phyloP scores from a whole-genome alignment of 2,888 invertebrate genomes.

The Orthosia gracilis region DNA sequence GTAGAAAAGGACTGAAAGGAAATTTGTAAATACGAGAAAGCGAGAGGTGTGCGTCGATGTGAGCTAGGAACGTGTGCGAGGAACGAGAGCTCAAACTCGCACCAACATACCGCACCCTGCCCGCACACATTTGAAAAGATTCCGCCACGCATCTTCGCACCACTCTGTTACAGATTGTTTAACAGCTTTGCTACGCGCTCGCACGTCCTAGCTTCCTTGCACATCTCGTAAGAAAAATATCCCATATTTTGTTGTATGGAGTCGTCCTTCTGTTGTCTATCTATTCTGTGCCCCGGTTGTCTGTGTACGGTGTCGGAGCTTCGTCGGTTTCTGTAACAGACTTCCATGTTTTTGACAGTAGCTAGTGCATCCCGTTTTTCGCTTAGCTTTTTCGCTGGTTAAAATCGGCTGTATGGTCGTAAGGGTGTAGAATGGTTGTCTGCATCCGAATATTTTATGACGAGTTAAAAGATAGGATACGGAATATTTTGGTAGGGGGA shows the following conservation, averaged over 20 bases:
- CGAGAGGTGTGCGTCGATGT: no score
- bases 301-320: conserved; percentile 49
- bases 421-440: conserved; percentile 28
- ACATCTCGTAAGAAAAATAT: no score
- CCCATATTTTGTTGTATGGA: background rate
- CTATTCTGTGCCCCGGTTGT: background rate
- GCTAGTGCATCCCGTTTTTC: conserved; percentile 56
- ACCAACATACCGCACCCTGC: no score
- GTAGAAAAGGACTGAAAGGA: no score
- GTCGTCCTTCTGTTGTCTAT: conserved; percentile 4
- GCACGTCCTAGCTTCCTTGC: no score
- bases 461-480: conserved; percentile 5
- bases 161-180: no score
- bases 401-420: conserved; percentile 34
- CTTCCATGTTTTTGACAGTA: conserved; percentile 62
- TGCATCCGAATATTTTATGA: conserved; percentile 34
- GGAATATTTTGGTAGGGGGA: background rate
- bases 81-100: no score
- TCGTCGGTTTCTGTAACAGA: conserved; percentile 48
- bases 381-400: conserved; percentile 55
- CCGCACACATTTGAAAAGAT: no score
- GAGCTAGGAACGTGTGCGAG: no score
- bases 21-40: no score
- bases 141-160: no score
- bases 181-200: no score